These are phyloP conservation scores for Bugula neritina DNA, from an alignment of 2,888 invertebrate genomes.

Conservation along the genomic window DNA sequence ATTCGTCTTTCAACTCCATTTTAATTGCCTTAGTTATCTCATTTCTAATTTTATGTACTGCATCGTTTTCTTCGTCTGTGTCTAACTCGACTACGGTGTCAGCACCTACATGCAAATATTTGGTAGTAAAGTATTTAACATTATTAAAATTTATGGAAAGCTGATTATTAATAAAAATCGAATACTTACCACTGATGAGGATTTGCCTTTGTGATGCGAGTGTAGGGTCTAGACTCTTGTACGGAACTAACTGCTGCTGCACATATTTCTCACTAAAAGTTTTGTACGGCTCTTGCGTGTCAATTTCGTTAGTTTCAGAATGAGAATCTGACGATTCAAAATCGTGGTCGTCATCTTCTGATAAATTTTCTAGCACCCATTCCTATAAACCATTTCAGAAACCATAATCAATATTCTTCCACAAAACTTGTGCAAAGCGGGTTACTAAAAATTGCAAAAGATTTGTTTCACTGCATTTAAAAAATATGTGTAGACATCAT, in stretches of 20 bases:
- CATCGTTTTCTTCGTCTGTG: conserved; percentile 47
- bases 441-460: too few species aligned
- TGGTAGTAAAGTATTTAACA: too few species aligned
- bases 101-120: conserved; percentile 25
- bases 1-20: conserved; percentile 46
- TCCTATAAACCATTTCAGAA: too few species aligned
- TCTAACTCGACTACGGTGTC: conserved; percentile 40
- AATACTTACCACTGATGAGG: neutral
- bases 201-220: too few species aligned
- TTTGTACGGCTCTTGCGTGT: neutral
- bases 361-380: conserved; percentile 21
- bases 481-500: too few species aligned
- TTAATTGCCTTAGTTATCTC: conserved; percentile 45
- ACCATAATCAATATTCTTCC: too few species aligned
- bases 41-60: conserved; percentile 43
- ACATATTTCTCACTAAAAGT: conserved; percentile 2
- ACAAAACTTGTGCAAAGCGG: too few species aligned
- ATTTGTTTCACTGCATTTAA: too few species aligned
- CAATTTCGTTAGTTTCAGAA: neutral
- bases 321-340: neutral
- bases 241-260: neutral
- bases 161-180: neutral
- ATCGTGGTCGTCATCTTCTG: conserved; percentile 4
- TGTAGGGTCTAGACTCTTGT: too few species aligned
- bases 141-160: neutral